Conservation (phyloP, 2,888 invertebrate species). For the Oligia latruncula region DNA sequence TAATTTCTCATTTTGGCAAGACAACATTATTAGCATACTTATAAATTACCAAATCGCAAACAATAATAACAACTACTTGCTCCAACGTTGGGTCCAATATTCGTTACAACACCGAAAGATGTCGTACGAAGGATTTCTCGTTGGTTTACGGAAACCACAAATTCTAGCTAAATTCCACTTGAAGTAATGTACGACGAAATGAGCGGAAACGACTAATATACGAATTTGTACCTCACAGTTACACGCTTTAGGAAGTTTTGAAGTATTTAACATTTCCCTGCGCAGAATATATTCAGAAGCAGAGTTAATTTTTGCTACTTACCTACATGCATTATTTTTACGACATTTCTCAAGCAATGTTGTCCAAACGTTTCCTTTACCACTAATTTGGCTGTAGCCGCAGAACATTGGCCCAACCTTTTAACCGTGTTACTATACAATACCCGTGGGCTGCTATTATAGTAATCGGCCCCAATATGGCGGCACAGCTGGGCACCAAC, state of each 20-base stretch:
- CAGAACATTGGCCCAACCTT: constrained; percentile 39
- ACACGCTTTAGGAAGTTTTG: constrained; percentile 20
- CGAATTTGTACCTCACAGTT: constrained; percentile 31
- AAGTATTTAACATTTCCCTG: constrained; percentile 18
- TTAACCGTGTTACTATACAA: constrained; percentile 51
- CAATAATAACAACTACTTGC: constrained; percentile 53
- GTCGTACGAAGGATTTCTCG: constrained; percentile 17
- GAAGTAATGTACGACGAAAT: constrained; percentile 31
- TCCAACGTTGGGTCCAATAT: constrained; percentile 40
- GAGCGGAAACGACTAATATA: constrained; percentile 52
- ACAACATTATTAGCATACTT: constrained; percentile 53
- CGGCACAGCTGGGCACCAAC: constrained; percentile 68
- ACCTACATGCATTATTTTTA: neutral
- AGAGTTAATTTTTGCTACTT: neutral
- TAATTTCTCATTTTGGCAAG: constrained; percentile 54
- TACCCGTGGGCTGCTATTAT: constrained; percentile 63
- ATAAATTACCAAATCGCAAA: constrained; percentile 35
- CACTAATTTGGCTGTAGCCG: constrained; percentile 5
- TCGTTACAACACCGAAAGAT: constrained; percentile 10
- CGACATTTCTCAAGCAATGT: neutral
- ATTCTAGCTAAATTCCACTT: constrained; percentile 51
- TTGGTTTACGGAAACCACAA: constrained; percentile 38
- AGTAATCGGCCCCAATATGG: constrained; percentile 68
- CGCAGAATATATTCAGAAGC: neutral
- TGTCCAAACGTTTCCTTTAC: neutral